These are phyloP conservation scores for Thamnophis elegans DNA, from an alignment of 2,797 vertebrate species.

Conservation along the genomic window DNA sequence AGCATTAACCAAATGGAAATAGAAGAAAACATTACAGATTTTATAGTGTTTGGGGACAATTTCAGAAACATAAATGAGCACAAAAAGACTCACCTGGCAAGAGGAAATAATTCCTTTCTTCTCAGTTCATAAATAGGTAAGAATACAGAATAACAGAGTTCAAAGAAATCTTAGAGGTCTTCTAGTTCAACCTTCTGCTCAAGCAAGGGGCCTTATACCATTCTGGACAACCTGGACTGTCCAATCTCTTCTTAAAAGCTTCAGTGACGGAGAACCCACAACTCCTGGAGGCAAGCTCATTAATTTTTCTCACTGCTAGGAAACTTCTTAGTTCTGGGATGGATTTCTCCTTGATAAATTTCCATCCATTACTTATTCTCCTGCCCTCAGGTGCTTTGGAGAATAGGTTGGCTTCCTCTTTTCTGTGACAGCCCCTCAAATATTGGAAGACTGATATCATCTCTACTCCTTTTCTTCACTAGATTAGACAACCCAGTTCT, in stretches of 20 bases:
- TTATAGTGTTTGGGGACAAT: rapidly evolving
- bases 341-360: neutral
- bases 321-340: neutral
- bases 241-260: neutral
- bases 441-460: neutral
- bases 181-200: neutral
- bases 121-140: neutral
- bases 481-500: neutral
- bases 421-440: neutral
- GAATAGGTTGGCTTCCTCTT: neutral
- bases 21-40: neutral
- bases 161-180: neutral
- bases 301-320: neutral
- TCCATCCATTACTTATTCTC: neutral
- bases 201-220: neutral
- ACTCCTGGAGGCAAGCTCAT: neutral
- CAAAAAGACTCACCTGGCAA: neutral
- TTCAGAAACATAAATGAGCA: neutral
- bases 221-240: neutral
- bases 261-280: neutral
- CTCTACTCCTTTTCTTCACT: neutral
- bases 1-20: neutral
- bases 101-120: neutral
- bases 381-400: neutral
- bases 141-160: neutral